phyloP scores from a whole-genome alignment of 2,888 invertebrate genomes.

The Oscheius sp. region DNA sequence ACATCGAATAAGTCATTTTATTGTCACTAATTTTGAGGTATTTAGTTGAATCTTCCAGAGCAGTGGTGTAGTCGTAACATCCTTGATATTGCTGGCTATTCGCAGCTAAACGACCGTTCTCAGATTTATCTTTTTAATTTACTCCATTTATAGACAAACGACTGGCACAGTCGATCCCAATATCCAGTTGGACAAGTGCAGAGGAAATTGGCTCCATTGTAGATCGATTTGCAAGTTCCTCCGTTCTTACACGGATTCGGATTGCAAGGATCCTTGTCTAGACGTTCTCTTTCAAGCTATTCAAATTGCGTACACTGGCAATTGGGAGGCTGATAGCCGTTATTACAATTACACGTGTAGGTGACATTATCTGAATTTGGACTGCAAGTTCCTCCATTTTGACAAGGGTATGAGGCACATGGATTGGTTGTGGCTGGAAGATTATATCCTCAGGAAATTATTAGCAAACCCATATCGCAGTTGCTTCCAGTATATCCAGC shows the following conservation, averaged over 20 bases:
- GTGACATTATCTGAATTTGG: neutral
- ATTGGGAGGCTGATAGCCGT: neutral
- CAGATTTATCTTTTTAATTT: neutral
- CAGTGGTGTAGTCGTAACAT: neutral
- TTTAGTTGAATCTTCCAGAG: neutral
- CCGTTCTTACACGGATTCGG: conserved; percentile 38
- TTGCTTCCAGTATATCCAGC: conserved; percentile 40
- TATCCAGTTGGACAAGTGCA: conserved; percentile 35
- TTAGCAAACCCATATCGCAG: conserved; percentile 20
- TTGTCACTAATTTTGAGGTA: neutral
- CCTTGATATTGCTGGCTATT: neutral
- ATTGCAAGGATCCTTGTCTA: conserved; percentile 7
- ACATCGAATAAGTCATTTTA: neutral
- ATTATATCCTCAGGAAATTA: neutral
- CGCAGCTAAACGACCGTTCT: neutral
- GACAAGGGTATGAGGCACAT: conserved; percentile 27
- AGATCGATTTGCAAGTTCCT: conserved; percentile 38
- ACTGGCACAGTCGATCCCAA: neutral
- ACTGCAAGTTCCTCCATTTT: conserved; percentile 41
- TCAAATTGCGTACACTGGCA: neutral
- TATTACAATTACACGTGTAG: conserved; percentile 3
- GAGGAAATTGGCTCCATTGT: conserved; percentile 31
- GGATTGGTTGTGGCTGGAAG: neutral
- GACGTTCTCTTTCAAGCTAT: neutral
- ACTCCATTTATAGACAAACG: neutral